phyloP scores from a whole-genome alignment of 1,140 invertebrate genomes.

The Liolophura sinensis region DNA sequence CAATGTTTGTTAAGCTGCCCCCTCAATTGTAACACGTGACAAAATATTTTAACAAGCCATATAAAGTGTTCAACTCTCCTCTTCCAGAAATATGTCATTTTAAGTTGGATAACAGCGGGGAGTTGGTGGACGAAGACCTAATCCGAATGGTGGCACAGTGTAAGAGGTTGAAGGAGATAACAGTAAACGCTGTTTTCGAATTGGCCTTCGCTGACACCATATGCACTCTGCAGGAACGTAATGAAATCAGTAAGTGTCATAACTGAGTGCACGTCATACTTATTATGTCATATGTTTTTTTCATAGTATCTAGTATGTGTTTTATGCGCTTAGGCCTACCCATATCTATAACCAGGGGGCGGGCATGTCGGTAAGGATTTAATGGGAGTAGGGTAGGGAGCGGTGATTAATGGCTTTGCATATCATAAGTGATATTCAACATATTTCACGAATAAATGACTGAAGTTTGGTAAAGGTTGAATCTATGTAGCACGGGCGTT shows the following conservation, averaged over 20 bases:
- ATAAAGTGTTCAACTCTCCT: neutral
- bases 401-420: no score
- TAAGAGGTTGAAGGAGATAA: conserved; percentile 21
- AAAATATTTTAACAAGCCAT: no score
- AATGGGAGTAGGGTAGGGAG: no score
- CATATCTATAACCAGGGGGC: no score
- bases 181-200: conserved; percentile 19
- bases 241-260: conserved; percentile 22
- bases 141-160: conserved; percentile 17
- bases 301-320: neutral
- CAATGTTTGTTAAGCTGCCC: no score
- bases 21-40: no score
- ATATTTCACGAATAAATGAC: no score
- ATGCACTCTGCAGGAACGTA: conserved; percentile 13
- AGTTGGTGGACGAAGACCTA: conserved; percentile 19
- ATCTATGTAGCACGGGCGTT: no score
- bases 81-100: conserved; percentile 17
- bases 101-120: conserved; percentile 27
- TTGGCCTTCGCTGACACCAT: conserved; percentile 14
- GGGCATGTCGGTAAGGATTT: no score
- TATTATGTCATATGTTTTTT: neutral
- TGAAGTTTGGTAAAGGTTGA: no score
- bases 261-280: neutral
- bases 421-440: no score
- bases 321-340: no score